A percentile compares a stretch with the other conserved stretches of the same genome.
Evolutionary conservation across 2,797 vertebrate genomes (phyloP).

Genomic region (Antennarius maculatus): DNA sequence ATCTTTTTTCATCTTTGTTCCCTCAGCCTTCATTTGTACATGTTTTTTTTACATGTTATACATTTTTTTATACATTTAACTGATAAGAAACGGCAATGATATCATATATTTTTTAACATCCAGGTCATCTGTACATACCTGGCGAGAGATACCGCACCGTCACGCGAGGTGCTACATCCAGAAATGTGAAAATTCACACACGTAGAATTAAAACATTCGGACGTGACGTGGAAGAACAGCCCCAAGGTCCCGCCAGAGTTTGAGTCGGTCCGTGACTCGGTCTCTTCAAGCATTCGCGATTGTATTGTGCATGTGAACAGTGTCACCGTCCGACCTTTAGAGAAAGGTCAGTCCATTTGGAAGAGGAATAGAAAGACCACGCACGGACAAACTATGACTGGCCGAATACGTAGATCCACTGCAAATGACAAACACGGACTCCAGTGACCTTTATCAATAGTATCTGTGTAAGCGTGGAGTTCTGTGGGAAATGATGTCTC

Average conservation of each 20-base stretch:
- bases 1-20: too few relatives aligned
- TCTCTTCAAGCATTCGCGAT: slow-evolving; percentile 47
- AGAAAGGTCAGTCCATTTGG: slow-evolving; percentile 73
- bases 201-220: slow-evolving; percentile 53
- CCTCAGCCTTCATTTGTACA: neutral
- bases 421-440: slow-evolving; percentile 56
- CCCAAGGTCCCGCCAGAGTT: slow-evolving; percentile 37
- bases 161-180: slow-evolving; percentile 2
- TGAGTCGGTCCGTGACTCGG: slow-evolving; percentile 39
- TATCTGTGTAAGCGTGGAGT: slow-evolving; percentile 41
- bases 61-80: too few relatives aligned
- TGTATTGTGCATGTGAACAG: slow-evolving; percentile 74
- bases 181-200: slow-evolving; percentile 17
- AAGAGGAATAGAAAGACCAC: slow-evolving; percentile 61
- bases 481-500: slow-evolving; percentile 47
- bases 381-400: slow-evolving; percentile 52
- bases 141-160: slow-evolving; percentile 1
- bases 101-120: neutral
- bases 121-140: neutral
- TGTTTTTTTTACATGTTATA: too few relatives aligned
- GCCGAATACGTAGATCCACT: slow-evolving; percentile 55
- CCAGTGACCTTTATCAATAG: slow-evolving; percentile 65
- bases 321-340: slow-evolving; percentile 76
- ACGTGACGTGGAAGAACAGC: slow-evolving; percentile 32
- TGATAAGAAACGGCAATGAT: neutral